These are phyloP conservation scores for Alethe diademata DNA, from an alignment of 2,113 vertebrate species.

Conservation along the genomic window DNA sequence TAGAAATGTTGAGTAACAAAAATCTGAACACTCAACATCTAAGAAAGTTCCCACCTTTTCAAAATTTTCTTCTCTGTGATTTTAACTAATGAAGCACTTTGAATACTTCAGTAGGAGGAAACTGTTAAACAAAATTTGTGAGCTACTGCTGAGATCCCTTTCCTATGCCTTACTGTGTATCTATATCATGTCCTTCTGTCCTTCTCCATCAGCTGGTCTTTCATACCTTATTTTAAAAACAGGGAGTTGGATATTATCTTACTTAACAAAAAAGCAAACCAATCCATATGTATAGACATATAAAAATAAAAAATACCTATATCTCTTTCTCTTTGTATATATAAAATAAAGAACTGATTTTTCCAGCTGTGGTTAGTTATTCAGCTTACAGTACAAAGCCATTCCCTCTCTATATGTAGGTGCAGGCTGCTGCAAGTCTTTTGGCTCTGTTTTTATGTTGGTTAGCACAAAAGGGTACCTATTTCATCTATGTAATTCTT, in stretches of 20 bases:
- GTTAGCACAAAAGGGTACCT: slow-evolving; percentile 10
- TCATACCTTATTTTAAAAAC: neutral
- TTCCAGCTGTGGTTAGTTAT: neutral
- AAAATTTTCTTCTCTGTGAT: neutral
- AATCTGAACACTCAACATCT: neutral
- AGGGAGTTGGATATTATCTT: neutral
- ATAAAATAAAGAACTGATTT: neutral
- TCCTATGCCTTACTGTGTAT: neutral
- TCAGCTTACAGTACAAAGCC: neutral
- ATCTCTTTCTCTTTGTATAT: neutral
- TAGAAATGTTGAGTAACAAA: neutral
- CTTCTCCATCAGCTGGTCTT: neutral
- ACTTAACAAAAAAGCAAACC: neutral
- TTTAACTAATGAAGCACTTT: neutral
- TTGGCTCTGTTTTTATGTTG: slow-evolving; percentile 37
- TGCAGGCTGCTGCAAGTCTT: neutral
- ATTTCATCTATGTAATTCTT: slow-evolving; percentile 55
- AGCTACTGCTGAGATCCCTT: neutral
- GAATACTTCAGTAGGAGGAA: neutral
- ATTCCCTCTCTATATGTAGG: neutral
- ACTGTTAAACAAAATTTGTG: neutral
- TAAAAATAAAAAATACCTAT: neutral
- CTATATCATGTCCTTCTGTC: neutral
- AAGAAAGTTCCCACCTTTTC: neutral
- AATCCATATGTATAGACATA: neutral